phyloP scores from a whole-genome alignment of 1,140 invertebrate genomes.

The silkworm (Bombyx mori) region ASM3026992v2 NC_085127.1:11242501-11243000 shows the following conservation, averaged over 20 bases:
- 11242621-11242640: neutral
- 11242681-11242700: slow-evolving; percentile 21
- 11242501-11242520: slow-evolving; percentile 1
- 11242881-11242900: slow-evolving; percentile 99
- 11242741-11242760: slow-evolving; percentile 38
- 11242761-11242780: slow-evolving; percentile 39
- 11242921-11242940: slow-evolving; percentile 99
- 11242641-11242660: neutral
- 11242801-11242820: slow-evolving; percentile 36
- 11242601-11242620: too few species aligned
- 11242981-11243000: slow-evolving; percentile 82
- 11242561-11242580: too few species aligned
- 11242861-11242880: slow-evolving; percentile 97
- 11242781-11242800: slow-evolving; percentile 56
- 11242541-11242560: slow-evolving; percentile 5
- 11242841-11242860: slow-evolving; percentile 44
- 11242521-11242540: slow-evolving; percentile 4
- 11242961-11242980: slow-evolving; percentile 99
- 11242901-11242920: slow-evolving; percentile 99
- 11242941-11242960: slow-evolving; percentile 99
- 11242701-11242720: slow-evolving; percentile 30
- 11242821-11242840: slow-evolving; percentile 11
- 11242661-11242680: slow-evolving; percentile 1
- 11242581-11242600: too few species aligned
- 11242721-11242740: slow-evolving; percentile 23